A percentile compares a stretch with the other conserved stretches of the same genome.
These are phyloP conservation scores for Ctenodactylus gundi DNA, from an alignment of 2,113 vertebrate genomes.

Conservation along the genomic window DNA sequence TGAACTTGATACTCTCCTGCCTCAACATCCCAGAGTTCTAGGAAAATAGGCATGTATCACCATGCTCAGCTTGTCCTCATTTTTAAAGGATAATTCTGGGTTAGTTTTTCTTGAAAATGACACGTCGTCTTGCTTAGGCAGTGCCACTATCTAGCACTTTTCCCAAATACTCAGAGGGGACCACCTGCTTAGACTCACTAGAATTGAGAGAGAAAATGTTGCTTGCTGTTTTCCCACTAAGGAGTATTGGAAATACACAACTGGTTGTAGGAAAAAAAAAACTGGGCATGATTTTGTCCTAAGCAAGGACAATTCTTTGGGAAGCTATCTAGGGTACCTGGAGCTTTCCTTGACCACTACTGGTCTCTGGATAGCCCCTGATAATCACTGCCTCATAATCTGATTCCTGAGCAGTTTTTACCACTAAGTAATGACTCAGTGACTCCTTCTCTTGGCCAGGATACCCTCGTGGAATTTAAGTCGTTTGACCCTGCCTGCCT, in stretches of 20 bases:
- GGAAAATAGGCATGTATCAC: no score
- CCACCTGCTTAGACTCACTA: neutral
- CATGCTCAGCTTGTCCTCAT: neutral
- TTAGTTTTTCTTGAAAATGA: neutral
- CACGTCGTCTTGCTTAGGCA: neutral
- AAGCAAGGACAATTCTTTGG: neutral
- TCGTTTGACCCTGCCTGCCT: conserved; percentile 92
- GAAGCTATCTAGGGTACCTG: neutral
- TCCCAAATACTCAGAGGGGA: neutral
- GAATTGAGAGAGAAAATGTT: neutral
- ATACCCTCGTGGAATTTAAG: conserved; percentile 90
- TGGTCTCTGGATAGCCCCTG: neutral
- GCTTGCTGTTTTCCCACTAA: neutral
- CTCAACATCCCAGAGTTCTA: neutral
- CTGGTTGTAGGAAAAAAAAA: neutral
- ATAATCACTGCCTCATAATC: neutral
- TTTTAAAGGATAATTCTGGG: neutral
- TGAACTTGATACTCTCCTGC: no score
- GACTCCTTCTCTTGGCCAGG: conserved; percentile 81
- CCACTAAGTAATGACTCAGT: neutral
- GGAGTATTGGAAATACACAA: neutral
- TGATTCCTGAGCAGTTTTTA: neutral
- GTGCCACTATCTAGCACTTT: neutral
- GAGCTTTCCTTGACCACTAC: neutral
- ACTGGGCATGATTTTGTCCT: neutral